These are phyloP conservation scores for Jaculus jaculus DNA, from an alignment of 2,113 vertebrate species.

Conservation along the genomic window DNA sequence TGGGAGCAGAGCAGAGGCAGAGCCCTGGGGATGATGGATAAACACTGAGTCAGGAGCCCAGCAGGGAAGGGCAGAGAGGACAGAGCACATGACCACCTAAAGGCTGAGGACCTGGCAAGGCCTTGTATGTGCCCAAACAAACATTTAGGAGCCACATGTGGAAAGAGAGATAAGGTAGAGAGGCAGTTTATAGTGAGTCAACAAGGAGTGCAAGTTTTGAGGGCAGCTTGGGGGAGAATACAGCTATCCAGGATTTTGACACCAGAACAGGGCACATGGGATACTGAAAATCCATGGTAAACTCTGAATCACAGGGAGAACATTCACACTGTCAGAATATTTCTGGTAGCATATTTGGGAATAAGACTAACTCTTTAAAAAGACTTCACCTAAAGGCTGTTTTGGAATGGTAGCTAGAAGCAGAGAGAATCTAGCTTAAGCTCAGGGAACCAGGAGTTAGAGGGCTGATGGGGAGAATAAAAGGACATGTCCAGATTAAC, in stretches of 20 bases:
- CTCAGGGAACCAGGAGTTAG: neutral
- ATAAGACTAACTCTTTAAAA: neutral
- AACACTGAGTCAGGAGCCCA: neutral
- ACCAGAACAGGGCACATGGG: neutral
- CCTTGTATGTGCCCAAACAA: neutral
- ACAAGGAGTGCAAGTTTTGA: slow-evolving; percentile 3
- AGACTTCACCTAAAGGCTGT: neutral
- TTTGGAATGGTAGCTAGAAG: neutral
- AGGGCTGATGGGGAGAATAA: neutral
- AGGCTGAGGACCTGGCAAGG: neutral
- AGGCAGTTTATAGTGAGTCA: neutral
- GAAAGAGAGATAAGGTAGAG: neutral
- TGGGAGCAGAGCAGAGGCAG: neutral
- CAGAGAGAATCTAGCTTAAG: neutral
- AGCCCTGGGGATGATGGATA: slow-evolving; percentile 35
- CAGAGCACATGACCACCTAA: neutral
- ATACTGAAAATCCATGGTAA: neutral
- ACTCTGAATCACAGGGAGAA: neutral
- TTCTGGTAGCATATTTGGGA: neutral
- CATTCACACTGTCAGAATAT: neutral
- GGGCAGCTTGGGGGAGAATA: neutral
- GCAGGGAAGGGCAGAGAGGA: neutral
- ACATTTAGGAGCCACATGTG: neutral
- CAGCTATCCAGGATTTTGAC: neutral
- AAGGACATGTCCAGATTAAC: neutral